Base-by-base conservation (phyloP, 1,140 invertebrate genomes). In the Zaprionus kolodkinae region DNA sequence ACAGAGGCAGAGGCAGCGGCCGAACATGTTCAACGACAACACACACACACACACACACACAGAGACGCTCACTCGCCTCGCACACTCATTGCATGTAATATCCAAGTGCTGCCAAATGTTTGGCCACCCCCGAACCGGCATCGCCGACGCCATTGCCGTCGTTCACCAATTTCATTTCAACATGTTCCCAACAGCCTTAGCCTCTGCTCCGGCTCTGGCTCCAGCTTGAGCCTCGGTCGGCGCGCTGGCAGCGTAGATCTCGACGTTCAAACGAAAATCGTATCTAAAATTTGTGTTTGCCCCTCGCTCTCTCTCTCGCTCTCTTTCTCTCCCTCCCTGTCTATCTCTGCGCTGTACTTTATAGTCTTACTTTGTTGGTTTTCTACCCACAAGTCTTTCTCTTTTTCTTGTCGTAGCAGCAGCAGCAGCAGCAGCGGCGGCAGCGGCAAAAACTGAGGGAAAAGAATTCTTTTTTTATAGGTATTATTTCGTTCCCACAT, bases 371-470 rank as follows among this genome's bases (percentile, higher is more conserved):
- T 88, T 89, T 89, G 85, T 89, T 89, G 85, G 85, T 89, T 89
- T 89, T 89, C 86, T 90, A 89, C 85, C 85, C 85, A 89, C 85
- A 89, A 89, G 85, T 89, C 85, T 89, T 89, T 89, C 85, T 89
- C 85, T 88, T 88, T 88, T 87, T 87, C 84, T 88, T 88, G 84
- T 84, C 80, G 83, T 75, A 79, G 76, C 72, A 72, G 77, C 60
- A 67, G 15, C 59, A 68, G 78, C 59, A 52, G 27, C 27, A 6
- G 27, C 59, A 52, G 27, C 27, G 3, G 27, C 1, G 6, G 72
- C 35, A 65, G 27, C 27, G 6, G 72, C 35, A 65, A 88, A 89
- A 81, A 73, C 71, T 45, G 66, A 65, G 80, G 73, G 69, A 87
- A 85, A 86, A 75, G 70, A 87, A 64, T 55, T 69, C 68, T 52